These are phyloP conservation scores for Chaetodon auriga DNA, from an alignment of 2,113 vertebrate species.

Conservation along the genomic window DNA sequence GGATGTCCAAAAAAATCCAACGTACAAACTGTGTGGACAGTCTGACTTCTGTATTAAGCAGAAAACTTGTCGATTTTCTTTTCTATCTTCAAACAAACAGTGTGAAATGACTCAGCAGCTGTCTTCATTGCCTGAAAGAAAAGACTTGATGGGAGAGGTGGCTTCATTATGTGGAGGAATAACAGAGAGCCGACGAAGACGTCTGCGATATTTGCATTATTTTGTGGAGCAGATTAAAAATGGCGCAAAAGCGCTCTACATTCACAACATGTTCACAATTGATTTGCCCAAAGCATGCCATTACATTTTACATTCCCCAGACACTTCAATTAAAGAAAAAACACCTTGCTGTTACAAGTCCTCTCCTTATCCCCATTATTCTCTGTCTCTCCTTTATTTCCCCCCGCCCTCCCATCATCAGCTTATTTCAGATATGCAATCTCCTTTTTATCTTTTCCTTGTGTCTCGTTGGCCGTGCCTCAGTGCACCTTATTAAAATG, in stretches of 20 bases:
- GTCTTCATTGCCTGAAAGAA: constrained; percentile 60
- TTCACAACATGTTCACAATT: constrained; percentile 65
- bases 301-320: constrained; percentile 70
- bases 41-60: constrained; percentile 39
- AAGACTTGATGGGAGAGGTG: constrained; percentile 49
- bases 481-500: constrained; percentile 80
- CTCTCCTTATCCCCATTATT: constrained; percentile 52
- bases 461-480: constrained; percentile 64
- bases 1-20: constrained; percentile 1
- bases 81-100: constrained; percentile 60
- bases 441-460: constrained; percentile 72
- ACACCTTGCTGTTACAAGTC: constrained; percentile 66
- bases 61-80: constrained; percentile 59
- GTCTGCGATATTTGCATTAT: constrained; percentile 68
- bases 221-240: constrained; percentile 70
- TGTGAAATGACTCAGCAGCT: constrained; percentile 59
- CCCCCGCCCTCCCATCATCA: constrained; percentile 49
- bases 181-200: constrained; percentile 34
- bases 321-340: constrained; percentile 77
- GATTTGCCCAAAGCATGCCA: constrained; percentile 71
- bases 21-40: constrained; percentile 19
- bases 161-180: constrained; percentile 63
- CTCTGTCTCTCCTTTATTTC: constrained; percentile 46
- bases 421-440: constrained; percentile 76
- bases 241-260: constrained; percentile 59